Evolutionary conservation across 2,888 invertebrate species (phyloP).

Genomic region (Taphrorychus bicolor): DNA sequence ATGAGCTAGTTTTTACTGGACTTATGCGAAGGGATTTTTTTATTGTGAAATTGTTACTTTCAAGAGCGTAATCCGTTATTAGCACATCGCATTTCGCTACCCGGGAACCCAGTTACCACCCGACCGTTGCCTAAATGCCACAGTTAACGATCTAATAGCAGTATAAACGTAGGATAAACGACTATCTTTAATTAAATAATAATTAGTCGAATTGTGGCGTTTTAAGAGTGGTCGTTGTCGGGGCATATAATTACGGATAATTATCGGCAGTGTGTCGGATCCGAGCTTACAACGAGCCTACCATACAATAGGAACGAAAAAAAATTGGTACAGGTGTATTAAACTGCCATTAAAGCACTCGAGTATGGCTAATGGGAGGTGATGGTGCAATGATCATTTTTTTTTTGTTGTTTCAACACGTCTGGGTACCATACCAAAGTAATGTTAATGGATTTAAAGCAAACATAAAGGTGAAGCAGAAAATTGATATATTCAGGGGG

Average conservation of each 20-base stretch:
- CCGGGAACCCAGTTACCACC: not conserved
- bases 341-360: slow-evolving; percentile 29
- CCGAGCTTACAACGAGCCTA: slow-evolving; percentile 18
- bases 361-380: slow-evolving; percentile 25
- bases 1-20: too few relatives aligned
- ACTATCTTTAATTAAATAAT: slow-evolving; percentile 27
- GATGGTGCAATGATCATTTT: slow-evolving; percentile 16
- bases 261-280: slow-evolving; percentile 25
- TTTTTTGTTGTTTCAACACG: not conserved
- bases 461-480: too few relatives aligned
- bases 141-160: slow-evolving; percentile 24
- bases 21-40: too few relatives aligned
- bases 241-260: slow-evolving; percentile 27
- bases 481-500: too few relatives aligned
- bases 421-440: too few relatives aligned
- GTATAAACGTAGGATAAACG: slow-evolving; percentile 16
- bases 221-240: slow-evolving; percentile 19
- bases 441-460: too few relatives aligned
- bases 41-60: not conserved
- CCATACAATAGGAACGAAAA: slow-evolving; percentile 11
- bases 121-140: slow-evolving; percentile 21
- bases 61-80: not conserved
- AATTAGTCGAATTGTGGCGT: slow-evolving; percentile 27
- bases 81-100: not conserved
- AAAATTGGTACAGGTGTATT: slow-evolving; percentile 24